phyloP scores from a whole-genome alignment of 2,888 invertebrate genomes.

The Crossocerus cetratus region DNA sequence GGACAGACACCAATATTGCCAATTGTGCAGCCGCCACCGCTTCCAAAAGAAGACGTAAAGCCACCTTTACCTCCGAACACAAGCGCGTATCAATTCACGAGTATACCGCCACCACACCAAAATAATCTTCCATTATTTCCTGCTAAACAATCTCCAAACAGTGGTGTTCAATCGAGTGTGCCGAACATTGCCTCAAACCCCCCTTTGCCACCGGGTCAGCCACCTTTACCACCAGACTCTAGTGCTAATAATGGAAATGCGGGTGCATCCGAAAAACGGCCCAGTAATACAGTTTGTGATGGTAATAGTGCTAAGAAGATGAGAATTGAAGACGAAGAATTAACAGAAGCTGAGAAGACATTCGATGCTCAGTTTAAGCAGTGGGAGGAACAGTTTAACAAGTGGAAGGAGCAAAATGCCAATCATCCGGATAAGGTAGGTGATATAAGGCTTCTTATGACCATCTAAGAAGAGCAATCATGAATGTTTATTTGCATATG shows the following conservation, averaged over 20 bases:
- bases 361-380: conserved; percentile 93
- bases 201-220: conserved; percentile 70
- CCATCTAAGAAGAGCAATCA: not conserved
- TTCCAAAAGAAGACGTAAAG: conserved; percentile 74
- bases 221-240: conserved; percentile 65
- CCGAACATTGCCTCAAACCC: conserved; percentile 64
- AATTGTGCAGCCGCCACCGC: conserved; percentile 67
- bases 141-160: conserved; percentile 56
- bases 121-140: conserved; percentile 71
- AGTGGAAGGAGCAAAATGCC: conserved; percentile 94
- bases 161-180: conserved; percentile 51
- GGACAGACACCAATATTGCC: conserved; percentile 71
- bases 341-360: conserved; percentile 86
- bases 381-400: conserved; percentile 94
- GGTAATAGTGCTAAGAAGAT: conserved; percentile 71
- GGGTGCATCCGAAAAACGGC: conserved; percentile 61
- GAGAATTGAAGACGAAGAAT: conserved; percentile 72
- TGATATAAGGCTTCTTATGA: conserved; percentile 35
- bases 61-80: conserved; percentile 78
- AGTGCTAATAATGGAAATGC: conserved; percentile 51
- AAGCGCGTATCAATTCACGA: conserved; percentile 72
- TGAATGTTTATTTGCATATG: not conserved
- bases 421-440: conserved; percentile 92
- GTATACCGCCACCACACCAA: conserved; percentile 71
- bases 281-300: conserved; percentile 58